Evolutionary conservation across 2,113 vertebrate genomes (phyloP).

Genomic region (Alethe diademata): DNA sequence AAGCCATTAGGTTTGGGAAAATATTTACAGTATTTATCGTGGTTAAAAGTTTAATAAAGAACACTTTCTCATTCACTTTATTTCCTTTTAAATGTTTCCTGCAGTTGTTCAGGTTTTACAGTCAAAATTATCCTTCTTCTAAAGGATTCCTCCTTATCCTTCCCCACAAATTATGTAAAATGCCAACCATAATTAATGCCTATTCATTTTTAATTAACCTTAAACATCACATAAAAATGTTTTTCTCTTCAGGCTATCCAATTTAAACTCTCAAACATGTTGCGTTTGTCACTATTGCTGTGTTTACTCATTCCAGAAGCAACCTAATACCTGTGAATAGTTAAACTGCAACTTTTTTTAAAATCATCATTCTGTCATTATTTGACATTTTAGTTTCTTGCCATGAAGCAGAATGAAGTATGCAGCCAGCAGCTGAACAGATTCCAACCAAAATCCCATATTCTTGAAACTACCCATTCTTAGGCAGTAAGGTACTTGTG

Average conservation of each 20-base stretch:
- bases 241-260: slow-evolving; percentile 41
- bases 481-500: neutral
- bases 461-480: neutral
- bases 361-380: neutral
- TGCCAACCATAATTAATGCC: slow-evolving; percentile 19
- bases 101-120: neutral
- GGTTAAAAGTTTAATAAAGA: neutral
- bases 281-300: neutral
- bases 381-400: neutral
- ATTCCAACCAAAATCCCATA: neutral
- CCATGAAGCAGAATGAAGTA: neutral
- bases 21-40: neutral
- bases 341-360: neutral
- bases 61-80: neutral
- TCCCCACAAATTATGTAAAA: slow-evolving; percentile 38
- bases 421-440: neutral
- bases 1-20: neutral
- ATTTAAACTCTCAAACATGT: neutral
- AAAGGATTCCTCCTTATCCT: neutral
- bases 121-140: neutral
- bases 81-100: neutral
- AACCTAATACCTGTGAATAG: neutral
- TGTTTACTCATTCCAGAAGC: neutral
- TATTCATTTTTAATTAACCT: slow-evolving; percentile 57
- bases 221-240: slow-evolving; percentile 4